Percentiles rank a stretch among this genome's conserved stretches.
phyloP scores from a whole-genome alignment of 1,140 invertebrate species.

The Procambarus clarkii region DNA sequence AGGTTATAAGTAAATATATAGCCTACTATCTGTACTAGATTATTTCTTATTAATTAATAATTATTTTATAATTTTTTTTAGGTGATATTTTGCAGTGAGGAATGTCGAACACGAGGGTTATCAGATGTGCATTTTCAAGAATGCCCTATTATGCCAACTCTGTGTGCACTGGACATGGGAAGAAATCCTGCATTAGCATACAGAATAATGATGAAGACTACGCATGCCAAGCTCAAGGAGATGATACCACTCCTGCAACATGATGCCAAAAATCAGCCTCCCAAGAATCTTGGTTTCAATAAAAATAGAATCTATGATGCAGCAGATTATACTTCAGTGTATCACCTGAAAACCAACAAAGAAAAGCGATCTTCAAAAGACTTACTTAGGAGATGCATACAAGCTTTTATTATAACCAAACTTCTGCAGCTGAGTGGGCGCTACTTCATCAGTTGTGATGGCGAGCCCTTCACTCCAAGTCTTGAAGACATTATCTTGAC shows the following conservation, averaged over 20 bases:
- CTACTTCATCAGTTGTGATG: background rate
- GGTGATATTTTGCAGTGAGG: conserved; percentile 38
- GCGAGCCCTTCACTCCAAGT: background rate
- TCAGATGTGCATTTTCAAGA: conserved; percentile 32
- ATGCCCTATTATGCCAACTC: conserved; percentile 18
- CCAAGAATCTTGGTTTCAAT: conserved; percentile 26
- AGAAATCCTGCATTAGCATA: background rate
- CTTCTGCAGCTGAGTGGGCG: background rate
- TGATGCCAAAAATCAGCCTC: background rate
- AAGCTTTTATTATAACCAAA: conserved; percentile 17
- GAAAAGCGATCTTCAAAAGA: background rate
- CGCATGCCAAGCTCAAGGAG: conserved; percentile 10
- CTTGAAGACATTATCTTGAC: background rate
- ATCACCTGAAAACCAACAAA: conserved; percentile 28
- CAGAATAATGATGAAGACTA: conserved; percentile 17
- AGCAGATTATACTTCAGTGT: conserved; percentile 25
- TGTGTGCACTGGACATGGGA: conserved; percentile 13
- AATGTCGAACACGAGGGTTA: conserved; percentile 23
- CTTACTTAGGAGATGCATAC: background rate
- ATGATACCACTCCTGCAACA: conserved; percentile 2
- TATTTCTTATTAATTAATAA: too few species aligned
- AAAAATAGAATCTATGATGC: conserved; percentile 17
- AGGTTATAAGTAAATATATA: too few species aligned
- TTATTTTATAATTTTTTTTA: conserved; percentile 1
- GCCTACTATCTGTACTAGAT: too few species aligned